These are phyloP conservation scores for Scortum barcoo DNA, from an alignment of 2,113 vertebrate genomes.

Conservation along the genomic window DNA sequence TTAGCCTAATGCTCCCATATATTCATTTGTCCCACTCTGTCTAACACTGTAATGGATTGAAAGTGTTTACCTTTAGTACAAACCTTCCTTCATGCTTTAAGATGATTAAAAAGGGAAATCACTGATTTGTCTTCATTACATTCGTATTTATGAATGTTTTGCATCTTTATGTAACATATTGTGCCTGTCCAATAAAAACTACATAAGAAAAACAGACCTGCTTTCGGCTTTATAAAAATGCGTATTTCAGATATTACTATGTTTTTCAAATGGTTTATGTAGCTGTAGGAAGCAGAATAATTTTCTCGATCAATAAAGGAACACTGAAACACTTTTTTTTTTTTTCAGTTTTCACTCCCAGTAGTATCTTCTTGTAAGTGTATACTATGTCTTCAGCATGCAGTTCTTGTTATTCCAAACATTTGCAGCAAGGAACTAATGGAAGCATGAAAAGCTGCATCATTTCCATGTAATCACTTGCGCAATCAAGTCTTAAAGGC, in stretches of 20 bases:
- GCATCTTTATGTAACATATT: background rate
- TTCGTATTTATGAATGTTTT: background rate
- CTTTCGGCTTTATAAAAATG: background rate
- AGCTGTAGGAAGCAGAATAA: too few relatives aligned
- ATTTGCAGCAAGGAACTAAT: background rate
- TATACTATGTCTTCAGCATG: background rate
- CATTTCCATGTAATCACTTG: background rate
- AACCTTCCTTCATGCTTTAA: background rate
- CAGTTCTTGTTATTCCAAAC: background rate
- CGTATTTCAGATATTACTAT: background rate
- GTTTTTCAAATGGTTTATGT: too few relatives aligned
- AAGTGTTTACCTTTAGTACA: background rate
- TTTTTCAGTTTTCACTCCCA: background rate
- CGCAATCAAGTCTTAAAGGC: background rate
- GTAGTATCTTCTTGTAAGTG: background rate
- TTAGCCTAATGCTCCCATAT: slow-evolving; percentile 31
- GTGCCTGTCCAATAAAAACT: background rate
- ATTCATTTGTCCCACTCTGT: slow-evolving; percentile 10
- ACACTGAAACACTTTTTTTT: too few relatives aligned
- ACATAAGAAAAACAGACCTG: background rate
- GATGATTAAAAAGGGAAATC: slow-evolving; percentile 1
- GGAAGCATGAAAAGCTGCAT: background rate
- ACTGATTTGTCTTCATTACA: slow-evolving; percentile 10
- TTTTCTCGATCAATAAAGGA: too few relatives aligned
- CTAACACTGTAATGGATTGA: slow-evolving; percentile 18